Conservation (phyloP, 2,888 invertebrate genomes). For the Agrotis clavis region DNA sequence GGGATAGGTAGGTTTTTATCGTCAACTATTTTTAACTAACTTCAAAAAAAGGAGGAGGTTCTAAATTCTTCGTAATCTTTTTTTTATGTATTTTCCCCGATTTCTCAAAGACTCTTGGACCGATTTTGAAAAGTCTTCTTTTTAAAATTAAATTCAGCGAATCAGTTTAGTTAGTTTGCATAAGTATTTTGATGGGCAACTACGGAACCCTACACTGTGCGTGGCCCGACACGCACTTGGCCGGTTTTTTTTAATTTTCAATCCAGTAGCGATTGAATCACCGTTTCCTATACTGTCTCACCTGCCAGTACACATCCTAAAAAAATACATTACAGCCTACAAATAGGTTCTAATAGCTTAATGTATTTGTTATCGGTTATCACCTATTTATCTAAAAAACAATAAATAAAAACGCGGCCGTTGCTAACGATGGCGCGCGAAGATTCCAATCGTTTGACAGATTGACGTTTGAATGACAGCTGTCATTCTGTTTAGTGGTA, state of each 20-base stretch:
- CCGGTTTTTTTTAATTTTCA: neutral
- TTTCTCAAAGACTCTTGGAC: too few relatives aligned
- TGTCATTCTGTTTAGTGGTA: slow-evolving; percentile 46
- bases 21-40: too few relatives aligned
- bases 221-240: too few relatives aligned
- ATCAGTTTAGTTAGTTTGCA: too few relatives aligned
- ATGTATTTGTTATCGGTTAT: slow-evolving; percentile 62
- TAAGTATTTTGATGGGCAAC: too few relatives aligned
- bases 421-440: slow-evolving; percentile 59
- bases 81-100: too few relatives aligned
- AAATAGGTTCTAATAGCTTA: slow-evolving; percentile 51
- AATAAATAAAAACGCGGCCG: slow-evolving; percentile 54
- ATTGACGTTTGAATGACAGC: slow-evolving; percentile 61
- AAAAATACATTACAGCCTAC: slow-evolving; percentile 31
- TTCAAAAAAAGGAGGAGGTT: too few relatives aligned
- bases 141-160: too few relatives aligned
- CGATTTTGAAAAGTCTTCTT: too few relatives aligned
- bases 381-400: slow-evolving; percentile 61
- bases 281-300: neutral
- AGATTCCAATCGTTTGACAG: slow-evolving; percentile 63
- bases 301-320: slow-evolving; percentile 28
- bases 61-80: too few relatives aligned
- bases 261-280: neutral
- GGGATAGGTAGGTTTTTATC: too few relatives aligned
- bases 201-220: too few relatives aligned